phyloP scores from a whole-genome alignment of 2,888 invertebrate species.

The Trichogramma evanescens region DNA sequence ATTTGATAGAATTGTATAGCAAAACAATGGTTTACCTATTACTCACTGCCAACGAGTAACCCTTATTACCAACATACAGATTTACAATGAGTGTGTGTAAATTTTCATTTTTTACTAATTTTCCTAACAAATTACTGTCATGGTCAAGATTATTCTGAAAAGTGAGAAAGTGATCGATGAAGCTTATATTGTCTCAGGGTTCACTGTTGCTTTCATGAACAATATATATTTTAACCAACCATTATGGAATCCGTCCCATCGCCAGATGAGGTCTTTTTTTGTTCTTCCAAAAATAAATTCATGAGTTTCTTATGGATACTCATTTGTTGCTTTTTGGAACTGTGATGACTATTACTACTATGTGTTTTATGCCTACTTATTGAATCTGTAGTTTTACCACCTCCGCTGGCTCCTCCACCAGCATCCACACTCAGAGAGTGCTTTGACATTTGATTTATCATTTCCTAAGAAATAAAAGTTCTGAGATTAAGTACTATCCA shows the following conservation, averaged over 20 bases:
- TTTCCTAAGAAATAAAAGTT: conserved; percentile 11
- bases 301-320: conserved; percentile 44
- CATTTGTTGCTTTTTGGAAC: neutral
- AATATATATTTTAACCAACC: conserved; percentile 29
- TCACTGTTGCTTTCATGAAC: neutral
- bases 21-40: conserved; percentile 47
- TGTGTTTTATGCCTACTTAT: too few relatives aligned
- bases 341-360: too few relatives aligned
- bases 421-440: conserved; percentile 24
- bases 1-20: too few relatives aligned
- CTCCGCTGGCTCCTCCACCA: neutral
- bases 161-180: neutral
- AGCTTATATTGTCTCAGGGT: conserved; percentile 2
- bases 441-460: conserved; percentile 22
- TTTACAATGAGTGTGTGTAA: conserved; percentile 85
- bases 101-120: conserved; percentile 76
- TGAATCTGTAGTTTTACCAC: too few relatives aligned
- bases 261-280: too few relatives aligned
- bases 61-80: conserved; percentile 86
- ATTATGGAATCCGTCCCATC: conserved; percentile 40
- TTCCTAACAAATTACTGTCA: conserved; percentile 63
- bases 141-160: conserved; percentile 43
- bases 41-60: conserved; percentile 69
- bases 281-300: too few relatives aligned
- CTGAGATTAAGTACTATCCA: neutral